A percentile compares a stretch with the other conserved stretches of the same genome.
These are phyloP conservation scores for Darevskia nairensis DNA, from an alignment of 2,797 vertebrate species.

Conservation along the genomic window DNA sequence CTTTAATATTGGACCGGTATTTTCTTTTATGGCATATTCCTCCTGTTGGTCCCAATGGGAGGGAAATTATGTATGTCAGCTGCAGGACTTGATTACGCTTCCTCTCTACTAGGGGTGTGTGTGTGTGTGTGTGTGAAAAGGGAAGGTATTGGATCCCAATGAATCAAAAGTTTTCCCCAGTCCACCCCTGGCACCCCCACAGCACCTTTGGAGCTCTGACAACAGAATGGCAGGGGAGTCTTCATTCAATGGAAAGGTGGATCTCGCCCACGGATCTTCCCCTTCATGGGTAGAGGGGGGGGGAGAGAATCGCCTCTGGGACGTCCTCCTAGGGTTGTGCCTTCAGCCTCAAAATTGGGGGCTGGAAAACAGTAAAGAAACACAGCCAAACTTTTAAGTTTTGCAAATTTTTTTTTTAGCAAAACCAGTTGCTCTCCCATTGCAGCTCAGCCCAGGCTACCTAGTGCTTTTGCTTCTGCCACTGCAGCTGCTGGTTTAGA, in stretches of 20 bases:
- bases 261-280: too few species aligned
- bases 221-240: too few species aligned
- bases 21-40: background rate
- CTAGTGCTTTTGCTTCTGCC: background rate
- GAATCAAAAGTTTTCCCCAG: too few species aligned
- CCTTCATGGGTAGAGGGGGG: too few species aligned
- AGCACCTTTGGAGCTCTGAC: too few species aligned
- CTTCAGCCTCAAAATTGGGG: background rate
- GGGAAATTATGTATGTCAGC: background rate
- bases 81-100: background rate
- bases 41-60: background rate
- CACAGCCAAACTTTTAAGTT: background rate
- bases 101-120: too few species aligned
- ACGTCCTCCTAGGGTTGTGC: too few species aligned
- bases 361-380: background rate
- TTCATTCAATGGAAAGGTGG: too few species aligned
- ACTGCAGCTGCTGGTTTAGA: background rate
- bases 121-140: too few species aligned
- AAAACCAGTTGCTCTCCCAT: background rate
- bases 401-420: background rate
- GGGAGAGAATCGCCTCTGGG: too few species aligned
- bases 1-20: background rate
- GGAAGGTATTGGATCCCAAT: too few species aligned
- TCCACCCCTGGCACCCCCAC: too few species aligned
- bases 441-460: background rate